Evolutionary conservation across 1,140 invertebrate species (phyloP), one percentile per base, ranked within the genome.

Genomic region (Drosophila nigrodunni): DNA sequence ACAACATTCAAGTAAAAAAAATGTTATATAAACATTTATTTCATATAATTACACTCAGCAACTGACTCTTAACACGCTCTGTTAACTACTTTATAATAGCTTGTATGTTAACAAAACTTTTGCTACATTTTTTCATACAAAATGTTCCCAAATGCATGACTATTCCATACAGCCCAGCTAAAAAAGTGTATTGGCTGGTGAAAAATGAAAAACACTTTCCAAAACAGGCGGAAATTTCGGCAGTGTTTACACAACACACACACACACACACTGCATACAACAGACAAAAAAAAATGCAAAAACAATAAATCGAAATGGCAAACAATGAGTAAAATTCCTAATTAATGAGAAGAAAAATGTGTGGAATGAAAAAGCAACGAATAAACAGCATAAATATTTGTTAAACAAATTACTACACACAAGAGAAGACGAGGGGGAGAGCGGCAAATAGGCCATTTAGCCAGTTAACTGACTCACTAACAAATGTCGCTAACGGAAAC

Each of bases 181-280:
- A 1, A 2, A 9, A 9, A 74, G 57, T 10, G 49, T 47, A 74
- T 49, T 18, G 9, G 1, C 25, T 44, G 2, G 13, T 78, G 71
- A 82, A 82, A 82, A 78, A 83, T 82, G 65, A 70, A 74, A 78
- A 82, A 83, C 60, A 80, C 78, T 83, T 83, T 58, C 21, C 39
- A 46, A 30, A 30, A 35, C 43, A 18, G 71, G 18, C 71, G 71
- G 21, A 68, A 44, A 68, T 64, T 57, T 71, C 25, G 49, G 43
- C 62, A 47, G 49, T 67, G 75, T 80, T 68, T 73, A 68, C 54
- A 69, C 59, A 82, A 60, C 30, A 43, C 39, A 30, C 25, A 21
- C 18, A 18, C 18, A 21, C 18, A 21, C 18, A 21, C 18, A 21
- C 18, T 2, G 2, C 18, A 21, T 21, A 21, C 18, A 21, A 21